Evolutionary conservation across 1,140 invertebrate genomes (phyloP), one percentile per base, ranked within the genome.

Genomic region (Magallana angulata): DNA sequence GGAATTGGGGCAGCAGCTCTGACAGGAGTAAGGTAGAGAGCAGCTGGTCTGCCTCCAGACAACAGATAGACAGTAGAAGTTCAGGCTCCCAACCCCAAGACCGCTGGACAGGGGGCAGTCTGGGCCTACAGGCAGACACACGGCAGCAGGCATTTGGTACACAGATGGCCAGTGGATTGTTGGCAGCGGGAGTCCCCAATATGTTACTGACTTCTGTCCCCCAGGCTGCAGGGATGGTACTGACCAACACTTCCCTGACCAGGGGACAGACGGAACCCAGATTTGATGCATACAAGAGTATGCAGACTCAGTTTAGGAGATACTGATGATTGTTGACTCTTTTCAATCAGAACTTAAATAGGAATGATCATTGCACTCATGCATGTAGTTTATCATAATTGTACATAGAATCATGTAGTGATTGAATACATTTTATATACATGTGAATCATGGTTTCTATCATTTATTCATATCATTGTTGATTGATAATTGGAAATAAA

Each of bases 221-320:
- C 3, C 83, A 87, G 48, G 48, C 86, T 3, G 76, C 85, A 57
- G 85, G 86, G 14, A 89, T 89, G 88, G 83, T 89, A 14, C 83
- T 89, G 16, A 68, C 85, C 7, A 87, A 87, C 11, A 71, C 84
- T 57, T 60, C 83, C n/a, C 83, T 89, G 8, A 82, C 88, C 12
- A 81, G 85, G 18, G 83, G 71, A 60, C 87, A 88, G 30, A 85
- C 85, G 12, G 89, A 90, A 57, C 87, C 87, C 2, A 58, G 89
- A 76, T 90, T 90, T 90, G 89, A 90, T 86, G 89, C 89, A 4
- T 90, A 90, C 58, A 90, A 90, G 81, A 86, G 76, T 36, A 90
- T 90, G 83, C 88, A 86, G 36, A 87, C 83, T 48, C 82, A 84
- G n/a, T 84, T 84, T 30, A 84, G 82, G 58, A 84, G 82, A 84